phyloP scores from a whole-genome alignment of 2,113 vertebrate genomes.

The Catharus bicknelli region DNA sequence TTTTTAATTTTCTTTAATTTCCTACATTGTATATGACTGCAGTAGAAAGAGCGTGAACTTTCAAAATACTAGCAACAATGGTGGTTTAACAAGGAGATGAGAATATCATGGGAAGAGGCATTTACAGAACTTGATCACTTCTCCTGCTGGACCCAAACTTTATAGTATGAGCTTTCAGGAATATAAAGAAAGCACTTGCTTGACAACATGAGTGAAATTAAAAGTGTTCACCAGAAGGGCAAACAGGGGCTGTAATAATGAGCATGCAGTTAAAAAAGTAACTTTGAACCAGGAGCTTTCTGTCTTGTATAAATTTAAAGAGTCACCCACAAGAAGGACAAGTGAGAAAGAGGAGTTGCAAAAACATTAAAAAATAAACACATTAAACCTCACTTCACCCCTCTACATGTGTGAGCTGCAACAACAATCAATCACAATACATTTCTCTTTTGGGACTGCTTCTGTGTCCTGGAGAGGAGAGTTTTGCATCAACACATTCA shows the following conservation, averaged over 20 bases:
- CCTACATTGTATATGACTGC: background rate
- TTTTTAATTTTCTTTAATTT: background rate
- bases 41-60: background rate
- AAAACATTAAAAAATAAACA: background rate
- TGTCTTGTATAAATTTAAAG: background rate
- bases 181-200: background rate
- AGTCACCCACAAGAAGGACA: background rate
- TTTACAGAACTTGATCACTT: background rate
- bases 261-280: background rate
- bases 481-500: background rate
- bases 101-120: background rate
- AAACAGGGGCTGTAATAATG: background rate
- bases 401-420: background rate
- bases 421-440: background rate
- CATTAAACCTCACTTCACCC: background rate
- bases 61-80: background rate
- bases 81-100: background rate
- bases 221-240: slow-evolving; percentile 2
- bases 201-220: background rate
- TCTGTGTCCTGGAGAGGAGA: background rate
- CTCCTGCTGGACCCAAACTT: background rate
- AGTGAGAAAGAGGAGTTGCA: background rate
- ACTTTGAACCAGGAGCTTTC: background rate
- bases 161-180: background rate
- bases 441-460: background rate